Evolutionary conservation across 1,140 invertebrate genomes (phyloP), one percentile per base, ranked within the genome.

Genomic region (Ooceraea biroi): DNA sequence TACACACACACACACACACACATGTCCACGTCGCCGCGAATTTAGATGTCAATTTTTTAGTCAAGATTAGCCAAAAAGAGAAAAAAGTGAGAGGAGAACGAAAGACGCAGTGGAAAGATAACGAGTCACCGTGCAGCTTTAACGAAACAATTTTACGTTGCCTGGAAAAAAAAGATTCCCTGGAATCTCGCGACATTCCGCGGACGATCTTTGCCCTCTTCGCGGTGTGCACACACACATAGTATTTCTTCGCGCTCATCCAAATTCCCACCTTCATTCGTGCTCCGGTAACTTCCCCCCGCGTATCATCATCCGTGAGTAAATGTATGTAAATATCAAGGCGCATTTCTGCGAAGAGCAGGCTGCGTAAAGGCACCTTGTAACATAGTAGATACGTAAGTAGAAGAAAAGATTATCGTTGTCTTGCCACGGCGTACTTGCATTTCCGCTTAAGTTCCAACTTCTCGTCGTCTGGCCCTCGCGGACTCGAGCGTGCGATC

Each of bases 91-190:
- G 36, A 36, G 36, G 36, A 36, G 2, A 36, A 36, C 7, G 36
- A 60, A 30, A 36, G 11, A 85, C 58, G 44, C 86, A 44, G 46
- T 85, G 87, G 73, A 50, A n/a, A 27, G 86, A 88, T 71, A 88
- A 88, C 86, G 74, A 69, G 36, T 73, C 73, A 61, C 52, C 78
- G 71, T 68, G 84, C 86, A 89, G 87, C 87, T 89, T 89, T 89
- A 89, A 88, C 36, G 10, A 19, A 69, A 36, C 0, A 22, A 25
- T 86, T 82, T 89, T 89, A 83, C 86, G 86, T 85, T 46, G 86
- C 86, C 86, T 88, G 87, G n/a, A n/a, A n/a, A n/a, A n/a, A 19
- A 69, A 88, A 82, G 83, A 83, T 63, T 73, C 10, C 41, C 7
- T 68, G 86, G 85, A 73, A 88, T 65, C 19, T 84, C 86, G 85